These are phyloP conservation scores for Rallus crepitans DNA, from an alignment of 2,797 vertebrate species.

Conservation along the genomic window DNA sequence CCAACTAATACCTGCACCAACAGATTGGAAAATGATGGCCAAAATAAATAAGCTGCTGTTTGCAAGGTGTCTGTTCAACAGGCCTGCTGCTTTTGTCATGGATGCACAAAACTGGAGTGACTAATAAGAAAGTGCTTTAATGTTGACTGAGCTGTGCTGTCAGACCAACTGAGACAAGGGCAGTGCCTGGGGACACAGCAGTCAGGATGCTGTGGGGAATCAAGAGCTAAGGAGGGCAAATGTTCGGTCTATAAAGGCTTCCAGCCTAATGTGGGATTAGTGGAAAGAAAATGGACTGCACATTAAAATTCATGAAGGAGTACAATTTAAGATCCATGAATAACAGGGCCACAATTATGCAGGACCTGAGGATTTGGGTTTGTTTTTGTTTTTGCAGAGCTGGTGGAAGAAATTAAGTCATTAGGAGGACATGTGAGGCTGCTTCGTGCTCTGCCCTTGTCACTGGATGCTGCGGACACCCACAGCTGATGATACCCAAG, in stretches of 20 bases:
- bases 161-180: neutral
- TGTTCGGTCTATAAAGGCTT: neutral
- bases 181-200: neutral
- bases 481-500: rapidly evolving
- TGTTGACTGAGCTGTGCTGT: neutral
- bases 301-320: conserved; percentile 80
- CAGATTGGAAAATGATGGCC: neutral
- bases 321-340: conserved; percentile 59
- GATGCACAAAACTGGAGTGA: neutral
- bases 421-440: neutral
- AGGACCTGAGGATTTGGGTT: conserved; percentile 36
- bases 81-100: neutral
- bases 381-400: conserved; percentile 36
- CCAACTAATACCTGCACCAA: rapidly evolving
- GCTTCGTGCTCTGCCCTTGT: conserved; percentile 34
- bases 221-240: conserved; percentile 38
- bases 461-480: neutral
- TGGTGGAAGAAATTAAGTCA: conserved; percentile 69
- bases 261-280: conserved; percentile 61
- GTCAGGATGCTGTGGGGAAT: neutral
- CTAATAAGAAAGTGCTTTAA: neutral
- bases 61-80: neutral
- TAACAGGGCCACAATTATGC: conserved; percentile 67
- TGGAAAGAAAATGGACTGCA: conserved; percentile 63
- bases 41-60: neutral